A percentile compares a stretch with the other conserved stretches of the same genome.
These are phyloP conservation scores for Falco berigora DNA, from an alignment of 2,797 vertebrate genomes.

Conservation along the genomic window DNA sequence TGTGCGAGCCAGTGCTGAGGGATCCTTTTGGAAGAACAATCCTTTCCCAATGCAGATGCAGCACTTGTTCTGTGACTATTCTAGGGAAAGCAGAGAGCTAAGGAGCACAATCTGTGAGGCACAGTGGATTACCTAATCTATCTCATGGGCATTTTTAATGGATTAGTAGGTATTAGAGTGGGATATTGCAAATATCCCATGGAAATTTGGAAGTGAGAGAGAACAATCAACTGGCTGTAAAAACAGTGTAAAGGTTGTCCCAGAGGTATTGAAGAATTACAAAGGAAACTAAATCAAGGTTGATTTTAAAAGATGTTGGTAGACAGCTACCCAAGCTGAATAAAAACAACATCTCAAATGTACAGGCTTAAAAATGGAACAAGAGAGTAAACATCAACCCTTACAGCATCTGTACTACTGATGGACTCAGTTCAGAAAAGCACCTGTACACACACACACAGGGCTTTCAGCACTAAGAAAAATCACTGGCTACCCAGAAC, in stretches of 20 bases:
- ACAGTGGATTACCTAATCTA: slow-evolving; percentile 33
- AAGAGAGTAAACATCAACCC: background rate
- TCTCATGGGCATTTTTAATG: slow-evolving; percentile 41
- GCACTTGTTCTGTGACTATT: background rate
- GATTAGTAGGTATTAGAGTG: slow-evolving; percentile 49
- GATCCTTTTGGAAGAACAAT: background rate
- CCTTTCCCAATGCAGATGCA: background rate
- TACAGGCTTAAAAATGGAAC: background rate
- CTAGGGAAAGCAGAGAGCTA: background rate
- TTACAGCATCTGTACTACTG: background rate
- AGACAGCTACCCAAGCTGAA: slow-evolving; percentile 33
- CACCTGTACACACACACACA: background rate
- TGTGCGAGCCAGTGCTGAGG: background rate
- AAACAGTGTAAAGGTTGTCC: slow-evolving; percentile 25
- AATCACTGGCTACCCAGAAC: background rate
- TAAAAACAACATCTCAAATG: slow-evolving; percentile 27
- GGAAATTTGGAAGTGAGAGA: slow-evolving; percentile 49
- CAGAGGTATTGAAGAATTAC: slow-evolving; percentile 27
- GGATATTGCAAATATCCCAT: slow-evolving; percentile 45
- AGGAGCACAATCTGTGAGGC: slow-evolving; percentile 8
- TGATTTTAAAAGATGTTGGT: slow-evolving; percentile 41
- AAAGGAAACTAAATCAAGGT: slow-evolving; percentile 29
- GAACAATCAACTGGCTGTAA: slow-evolving; percentile 44
- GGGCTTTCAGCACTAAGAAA: background rate
- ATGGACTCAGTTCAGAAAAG: background rate